Base-by-base conservation (phyloP, 2,888 invertebrate species). In the Drosophila greeni region DNA sequence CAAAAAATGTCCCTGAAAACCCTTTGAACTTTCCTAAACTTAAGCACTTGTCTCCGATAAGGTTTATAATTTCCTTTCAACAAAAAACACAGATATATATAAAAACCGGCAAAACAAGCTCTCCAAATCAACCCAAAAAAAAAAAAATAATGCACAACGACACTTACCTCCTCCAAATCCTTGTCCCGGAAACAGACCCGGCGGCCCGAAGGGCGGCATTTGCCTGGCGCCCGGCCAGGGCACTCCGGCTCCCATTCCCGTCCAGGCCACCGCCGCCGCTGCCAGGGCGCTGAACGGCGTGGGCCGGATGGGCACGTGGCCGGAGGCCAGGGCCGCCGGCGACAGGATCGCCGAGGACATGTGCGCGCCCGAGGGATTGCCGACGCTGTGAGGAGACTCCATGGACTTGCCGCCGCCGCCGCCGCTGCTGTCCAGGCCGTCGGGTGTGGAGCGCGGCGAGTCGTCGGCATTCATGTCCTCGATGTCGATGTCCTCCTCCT, bases 261-360 rank as follows among this genome's bases (percentile, higher is more conserved):
- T 90, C 78, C 91, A 90, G 85, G 92, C 92, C 1, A 93, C 92
- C 14, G 92, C 92, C 55, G 94, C 94, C 66, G 94, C 94, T 64
- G 93, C 93, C 58, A 93, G 85, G 20, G 93, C 93, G 84, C 93
- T 94, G 88, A 94, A 94, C 20, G 94, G 94, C 64, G 94, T 94
- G 71, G 94, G 94, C 76, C 94, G 88, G 67, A 95, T 94, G 23
- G 93, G 93, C 33, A 91, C 92, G 83, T 91, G 91, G 34, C 87
- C 89, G 34, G 75, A 82, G 74, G 89, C 85, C 57, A 88, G 70
- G 29, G 88, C 86, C 33, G 88, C 86, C 45, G 87, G 86, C 18
- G 87, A 87, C 12, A 88, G 70, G 12, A 88, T 83, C 20, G 87
- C 83, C 5, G 86, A 72, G 2, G 76, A 69, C 82, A 86, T 78